Evolutionary conservation across 2,888 invertebrate species (phyloP).

Genomic region (Micropterix aruncella): DNA sequence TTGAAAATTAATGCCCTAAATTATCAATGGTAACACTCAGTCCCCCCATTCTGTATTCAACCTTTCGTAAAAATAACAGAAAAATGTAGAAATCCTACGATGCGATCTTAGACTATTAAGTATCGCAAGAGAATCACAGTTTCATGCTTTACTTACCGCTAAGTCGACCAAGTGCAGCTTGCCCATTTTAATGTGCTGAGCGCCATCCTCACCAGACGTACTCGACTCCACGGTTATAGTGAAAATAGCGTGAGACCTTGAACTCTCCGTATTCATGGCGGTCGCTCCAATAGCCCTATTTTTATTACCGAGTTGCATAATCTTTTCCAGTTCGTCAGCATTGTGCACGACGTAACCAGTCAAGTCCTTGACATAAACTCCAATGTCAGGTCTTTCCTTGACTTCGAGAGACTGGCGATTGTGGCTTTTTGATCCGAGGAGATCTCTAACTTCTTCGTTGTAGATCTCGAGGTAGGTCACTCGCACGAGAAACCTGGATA

Average conservation of each 20-base stretch:
- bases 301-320: conserved; percentile 93
- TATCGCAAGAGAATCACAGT: too few species aligned
- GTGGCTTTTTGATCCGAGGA: conserved; percentile 74
- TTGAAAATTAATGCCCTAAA: too few species aligned
- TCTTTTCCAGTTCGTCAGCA: conserved; percentile 86
- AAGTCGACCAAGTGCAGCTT: conserved; percentile 96
- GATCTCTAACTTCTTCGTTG: conserved; percentile 95
- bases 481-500: conserved; percentile 76
- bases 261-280: conserved; percentile 95
- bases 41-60: too few species aligned
- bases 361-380: conserved; percentile 96
- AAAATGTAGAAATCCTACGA: too few species aligned
- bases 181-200: conserved; percentile 85
- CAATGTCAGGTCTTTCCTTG: conserved; percentile 90
- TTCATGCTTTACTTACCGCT: conserved; percentile 65
- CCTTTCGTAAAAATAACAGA: too few species aligned
- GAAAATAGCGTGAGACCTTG: conserved; percentile 96
- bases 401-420: conserved; percentile 69
- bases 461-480: conserved; percentile 98
- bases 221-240: conserved; percentile 96
- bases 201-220: conserved; percentile 65
- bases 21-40: too few species aligned
- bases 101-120: too few species aligned
- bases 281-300: conserved; percentile 72
- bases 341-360: conserved; percentile 97